Conservation (phyloP, 2,113 vertebrate species). For the Upupa epops region DNA sequence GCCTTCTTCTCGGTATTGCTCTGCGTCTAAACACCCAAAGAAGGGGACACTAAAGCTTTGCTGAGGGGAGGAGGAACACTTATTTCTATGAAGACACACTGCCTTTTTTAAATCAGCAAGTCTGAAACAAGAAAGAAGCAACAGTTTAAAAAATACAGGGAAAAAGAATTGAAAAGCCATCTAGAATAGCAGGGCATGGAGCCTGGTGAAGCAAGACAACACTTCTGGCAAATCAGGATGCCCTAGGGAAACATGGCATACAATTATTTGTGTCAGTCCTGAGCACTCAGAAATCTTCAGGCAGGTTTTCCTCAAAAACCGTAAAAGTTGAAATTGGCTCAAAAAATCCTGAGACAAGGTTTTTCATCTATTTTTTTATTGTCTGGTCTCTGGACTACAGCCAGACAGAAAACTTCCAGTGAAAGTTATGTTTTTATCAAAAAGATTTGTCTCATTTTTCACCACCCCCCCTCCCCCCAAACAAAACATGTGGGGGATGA, state of each 20-base stretch:
- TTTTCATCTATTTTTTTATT: constrained; percentile 32
- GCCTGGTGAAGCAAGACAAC: background rate
- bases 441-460: background rate
- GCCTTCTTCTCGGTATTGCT: background rate
- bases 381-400: background rate
- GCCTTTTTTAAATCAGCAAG: background rate
- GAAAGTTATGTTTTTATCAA: background rate
- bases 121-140: background rate
- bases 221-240: background rate
- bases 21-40: background rate
- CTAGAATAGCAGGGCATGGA: background rate
- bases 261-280: background rate
- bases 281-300: background rate
- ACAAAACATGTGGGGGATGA: background rate
- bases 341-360: background rate
- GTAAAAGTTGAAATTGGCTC: background rate
- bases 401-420: background rate
- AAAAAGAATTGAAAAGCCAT: background rate
- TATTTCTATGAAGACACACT: background rate
- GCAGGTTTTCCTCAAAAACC: background rate
- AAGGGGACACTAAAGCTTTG: background rate
- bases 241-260: background rate
- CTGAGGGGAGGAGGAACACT: background rate
- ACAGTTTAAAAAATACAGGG: background rate
- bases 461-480: background rate